These are phyloP conservation scores for Lycocerus yunnanus DNA, from an alignment of 2,888 invertebrate species.

Conservation along the genomic window DNA sequence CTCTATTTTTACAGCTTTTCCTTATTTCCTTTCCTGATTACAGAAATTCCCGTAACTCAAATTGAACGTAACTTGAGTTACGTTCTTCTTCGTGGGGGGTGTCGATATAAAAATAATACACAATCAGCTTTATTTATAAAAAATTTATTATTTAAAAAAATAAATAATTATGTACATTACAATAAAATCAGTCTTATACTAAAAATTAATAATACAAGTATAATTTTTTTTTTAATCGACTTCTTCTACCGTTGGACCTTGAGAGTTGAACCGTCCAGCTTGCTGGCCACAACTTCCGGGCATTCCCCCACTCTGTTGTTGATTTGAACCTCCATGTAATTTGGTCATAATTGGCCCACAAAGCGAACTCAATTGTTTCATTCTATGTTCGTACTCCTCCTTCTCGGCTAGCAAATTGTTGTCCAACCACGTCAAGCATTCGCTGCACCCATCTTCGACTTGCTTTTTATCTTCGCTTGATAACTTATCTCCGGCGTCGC, in stretches of 20 bases:
- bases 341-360: constrained; percentile 65
- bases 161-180: neutral
- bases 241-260: constrained; percentile 41
- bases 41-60: no score
- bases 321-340: constrained; percentile 50
- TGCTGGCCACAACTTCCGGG: constrained; percentile 38
- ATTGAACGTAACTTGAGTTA: no score
- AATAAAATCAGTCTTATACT: neutral
- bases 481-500: constrained; percentile 65
- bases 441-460: constrained; percentile 46
- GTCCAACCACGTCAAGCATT: constrained; percentile 68
- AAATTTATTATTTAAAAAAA: neutral
- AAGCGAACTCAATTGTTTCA: constrained; percentile 55
- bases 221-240: constrained; percentile 30
- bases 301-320: constrained; percentile 36
- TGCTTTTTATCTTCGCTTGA: constrained; percentile 65
- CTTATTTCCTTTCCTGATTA: no score
- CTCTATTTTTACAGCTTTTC: no score
- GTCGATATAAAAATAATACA: no score
- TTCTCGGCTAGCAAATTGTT: constrained; percentile 66
- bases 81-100: no score
- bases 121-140: neutral
- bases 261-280: constrained; percentile 37
- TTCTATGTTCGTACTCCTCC: constrained; percentile 65
- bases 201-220: neutral